Conservation (phyloP, 2,113 vertebrate species). For the Poecilia latipinna region DNA sequence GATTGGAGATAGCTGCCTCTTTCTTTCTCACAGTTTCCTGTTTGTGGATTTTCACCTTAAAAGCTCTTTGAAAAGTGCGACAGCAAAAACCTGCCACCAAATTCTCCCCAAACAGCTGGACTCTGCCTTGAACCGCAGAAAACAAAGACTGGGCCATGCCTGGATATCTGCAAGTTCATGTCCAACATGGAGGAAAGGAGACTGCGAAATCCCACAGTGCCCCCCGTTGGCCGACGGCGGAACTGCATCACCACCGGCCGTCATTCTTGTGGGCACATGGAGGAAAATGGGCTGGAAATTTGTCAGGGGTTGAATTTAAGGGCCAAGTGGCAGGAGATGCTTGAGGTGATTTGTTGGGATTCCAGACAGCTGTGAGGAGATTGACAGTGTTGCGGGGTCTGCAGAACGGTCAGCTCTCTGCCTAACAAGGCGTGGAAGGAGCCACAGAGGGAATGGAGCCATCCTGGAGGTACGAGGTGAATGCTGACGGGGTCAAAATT, state of each 20-base stretch:
- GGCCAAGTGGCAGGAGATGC: slow-evolving; percentile 60
- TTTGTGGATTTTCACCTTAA: slow-evolving; percentile 45
- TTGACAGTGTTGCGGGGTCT: slow-evolving; percentile 70
- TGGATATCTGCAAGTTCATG: slow-evolving; percentile 24
- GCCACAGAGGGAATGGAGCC: slow-evolving; percentile 51
- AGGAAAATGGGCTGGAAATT: slow-evolving; percentile 45
- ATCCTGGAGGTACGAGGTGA: slow-evolving; percentile 53
- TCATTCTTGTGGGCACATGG: slow-evolving; percentile 37
- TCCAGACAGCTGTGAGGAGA: slow-evolving; percentile 58
- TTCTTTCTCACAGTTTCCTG: slow-evolving; percentile 6
- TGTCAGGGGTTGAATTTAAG: slow-evolving; percentile 61
- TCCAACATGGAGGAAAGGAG: slow-evolving; percentile 4
- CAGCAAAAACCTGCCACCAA: slow-evolving; percentile 59
- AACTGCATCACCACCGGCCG: slow-evolving; percentile 17
- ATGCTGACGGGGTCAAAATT: slow-evolving; percentile 66
- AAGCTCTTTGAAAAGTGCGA: slow-evolving; percentile 60
- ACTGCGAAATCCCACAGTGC: slow-evolving; percentile 66
- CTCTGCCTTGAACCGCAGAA: slow-evolving; percentile 59
- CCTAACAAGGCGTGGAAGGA: slow-evolving; percentile 64
- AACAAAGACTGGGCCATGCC: slow-evolving; percentile 32
- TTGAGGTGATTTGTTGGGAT: slow-evolving; percentile 67
- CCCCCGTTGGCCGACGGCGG: slow-evolving; percentile 43
- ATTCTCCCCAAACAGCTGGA: slow-evolving; percentile 57
- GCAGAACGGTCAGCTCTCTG: slow-evolving; percentile 60
- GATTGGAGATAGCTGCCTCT: slow-evolving; percentile 6